Percentiles rank a stretch among this genome's conserved stretches.
Evolutionary conservation across 2,888 invertebrate genomes (phyloP).

Genomic region (Blastobasis lacticolella): DNA sequence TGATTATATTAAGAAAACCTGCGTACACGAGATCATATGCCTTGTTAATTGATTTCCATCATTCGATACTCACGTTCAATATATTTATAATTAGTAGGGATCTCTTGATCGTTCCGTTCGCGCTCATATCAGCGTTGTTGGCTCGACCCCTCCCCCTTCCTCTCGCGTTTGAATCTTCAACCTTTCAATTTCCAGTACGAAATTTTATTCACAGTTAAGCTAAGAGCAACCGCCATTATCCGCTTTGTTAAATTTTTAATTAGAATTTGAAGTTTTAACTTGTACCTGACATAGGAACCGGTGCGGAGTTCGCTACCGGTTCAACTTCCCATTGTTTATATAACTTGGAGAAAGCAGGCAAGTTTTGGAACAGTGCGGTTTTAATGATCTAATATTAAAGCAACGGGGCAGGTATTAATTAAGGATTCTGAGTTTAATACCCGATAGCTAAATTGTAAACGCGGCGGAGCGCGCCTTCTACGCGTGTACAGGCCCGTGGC

Average conservation of each 20-base stretch:
- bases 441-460: constrained; percentile 51
- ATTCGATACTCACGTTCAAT: no score
- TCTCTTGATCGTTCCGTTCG: no score
- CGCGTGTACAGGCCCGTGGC: not conserved
- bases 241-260: constrained; percentile 65
- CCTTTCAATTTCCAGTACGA: constrained; percentile 20
- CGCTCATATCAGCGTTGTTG: no score
- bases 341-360: constrained; percentile 65
- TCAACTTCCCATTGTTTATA: constrained; percentile 69
- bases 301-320: constrained; percentile 51
- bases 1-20: no score
- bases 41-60: no score
- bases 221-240: constrained; percentile 40
- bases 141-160: not conserved
- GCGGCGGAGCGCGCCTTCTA: constrained; percentile 4
- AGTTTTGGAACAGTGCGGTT: constrained; percentile 71
- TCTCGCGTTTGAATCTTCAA: constrained; percentile 15
- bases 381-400: constrained; percentile 74
- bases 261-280: constrained; percentile 58
- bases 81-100: no score
- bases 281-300: constrained; percentile 59
- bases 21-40: no score
- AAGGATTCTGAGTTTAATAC: constrained; percentile 59
- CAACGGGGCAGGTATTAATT: constrained; percentile 68
- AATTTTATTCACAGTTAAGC: constrained; percentile 32